Evolutionary conservation across 2,888 invertebrate species (phyloP).

Genomic region (Oithona nana): DNA sequence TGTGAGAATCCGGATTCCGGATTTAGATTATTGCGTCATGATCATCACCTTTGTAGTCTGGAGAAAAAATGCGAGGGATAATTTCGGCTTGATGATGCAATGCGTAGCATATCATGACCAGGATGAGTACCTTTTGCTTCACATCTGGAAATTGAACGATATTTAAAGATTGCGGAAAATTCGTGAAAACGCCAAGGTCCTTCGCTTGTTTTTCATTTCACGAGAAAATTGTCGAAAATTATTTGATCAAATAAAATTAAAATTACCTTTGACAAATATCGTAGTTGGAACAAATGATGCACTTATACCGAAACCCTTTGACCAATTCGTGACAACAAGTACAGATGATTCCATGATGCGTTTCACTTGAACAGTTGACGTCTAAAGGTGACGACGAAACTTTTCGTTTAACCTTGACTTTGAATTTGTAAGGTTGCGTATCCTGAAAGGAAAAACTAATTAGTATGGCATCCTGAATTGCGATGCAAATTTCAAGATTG

Average conservation of each 20-base stretch:
- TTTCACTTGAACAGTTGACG: not conserved
- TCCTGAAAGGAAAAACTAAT: no score
- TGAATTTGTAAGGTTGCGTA: not conserved
- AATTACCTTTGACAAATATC: not conserved
- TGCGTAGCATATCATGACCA: not conserved
- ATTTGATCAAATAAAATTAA: not conserved
- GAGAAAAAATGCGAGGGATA: not conserved
- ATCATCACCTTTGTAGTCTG: not conserved
- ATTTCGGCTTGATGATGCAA: not conserved
- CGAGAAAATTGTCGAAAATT: no score
- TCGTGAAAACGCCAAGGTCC: no score
- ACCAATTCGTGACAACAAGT: not conserved
- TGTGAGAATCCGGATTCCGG: no score
- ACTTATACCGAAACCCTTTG: not conserved
- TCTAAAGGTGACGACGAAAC: not conserved
- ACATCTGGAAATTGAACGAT: no score
- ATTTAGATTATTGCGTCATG: no score
- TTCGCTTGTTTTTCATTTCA: no score
- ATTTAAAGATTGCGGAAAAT: no score
- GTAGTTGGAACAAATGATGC: not conserved
- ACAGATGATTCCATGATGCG: not conserved
- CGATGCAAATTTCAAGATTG: no score
- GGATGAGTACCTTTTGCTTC: not conserved
- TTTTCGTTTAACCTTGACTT: not conserved
- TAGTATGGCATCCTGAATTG: no score